Conservation (phyloP, 2,888 invertebrate genomes). For the Plusia festucae region DNA sequence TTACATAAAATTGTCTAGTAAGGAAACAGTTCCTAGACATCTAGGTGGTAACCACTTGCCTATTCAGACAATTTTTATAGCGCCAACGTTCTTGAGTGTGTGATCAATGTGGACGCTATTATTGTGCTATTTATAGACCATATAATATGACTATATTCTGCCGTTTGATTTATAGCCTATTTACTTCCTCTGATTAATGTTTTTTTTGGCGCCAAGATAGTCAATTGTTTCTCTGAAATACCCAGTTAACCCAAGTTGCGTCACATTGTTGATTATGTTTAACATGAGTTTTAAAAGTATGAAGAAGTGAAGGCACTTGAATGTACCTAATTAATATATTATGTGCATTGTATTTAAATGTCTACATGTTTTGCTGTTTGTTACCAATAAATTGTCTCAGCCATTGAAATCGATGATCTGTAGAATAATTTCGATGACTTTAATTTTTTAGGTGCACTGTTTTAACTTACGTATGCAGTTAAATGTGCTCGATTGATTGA, state of each 20-base stretch:
- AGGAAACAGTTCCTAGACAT: slow-evolving; percentile 30
- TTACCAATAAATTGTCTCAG: not conserved
- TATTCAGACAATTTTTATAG: slow-evolving; percentile 8
- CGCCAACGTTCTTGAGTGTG: not conserved
- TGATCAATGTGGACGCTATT: not conserved
- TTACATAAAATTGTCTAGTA: slow-evolving; percentile 18
- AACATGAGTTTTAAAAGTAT: too few species aligned
- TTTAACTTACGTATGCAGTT: not conserved
- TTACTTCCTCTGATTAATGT: not conserved
- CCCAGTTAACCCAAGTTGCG: too few species aligned
- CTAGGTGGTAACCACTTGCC: slow-evolving; percentile 17
- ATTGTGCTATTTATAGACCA: not conserved
- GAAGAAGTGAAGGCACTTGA: too few species aligned
- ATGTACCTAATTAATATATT: too few species aligned
- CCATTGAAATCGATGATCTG: not conserved
- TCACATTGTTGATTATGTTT: too few species aligned
- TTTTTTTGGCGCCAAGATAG: not conserved
- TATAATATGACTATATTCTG: not conserved
- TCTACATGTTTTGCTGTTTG: not conserved
- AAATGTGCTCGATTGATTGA: not conserved
- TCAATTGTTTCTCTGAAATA: not conserved
- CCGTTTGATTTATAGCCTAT: not conserved
- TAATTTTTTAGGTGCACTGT: not conserved
- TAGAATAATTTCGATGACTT: not conserved
- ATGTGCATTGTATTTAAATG: too few species aligned